phyloP scores from a whole-genome alignment of 2,113 vertebrate species.

The Indri indri region DNA sequence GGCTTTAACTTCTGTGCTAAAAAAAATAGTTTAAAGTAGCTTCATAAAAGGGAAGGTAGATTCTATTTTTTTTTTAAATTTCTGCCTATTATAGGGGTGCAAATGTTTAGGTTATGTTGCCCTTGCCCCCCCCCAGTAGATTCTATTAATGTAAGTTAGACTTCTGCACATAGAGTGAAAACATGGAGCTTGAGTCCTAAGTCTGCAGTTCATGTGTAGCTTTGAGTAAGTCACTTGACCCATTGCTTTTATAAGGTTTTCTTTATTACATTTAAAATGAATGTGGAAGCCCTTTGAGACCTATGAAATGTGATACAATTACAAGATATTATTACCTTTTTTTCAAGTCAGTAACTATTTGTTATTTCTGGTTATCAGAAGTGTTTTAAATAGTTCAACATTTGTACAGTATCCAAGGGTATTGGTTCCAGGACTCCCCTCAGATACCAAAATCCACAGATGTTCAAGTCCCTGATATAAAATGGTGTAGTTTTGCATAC shows the following conservation, averaged over 20 bases:
- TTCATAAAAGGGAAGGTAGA: not conserved
- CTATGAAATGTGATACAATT: not conserved
- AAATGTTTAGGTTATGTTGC: too few relatives aligned
- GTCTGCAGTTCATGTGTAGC: not conserved
- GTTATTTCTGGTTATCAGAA: not conserved
- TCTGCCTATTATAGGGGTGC: too few relatives aligned
- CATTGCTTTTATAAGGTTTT: not conserved
- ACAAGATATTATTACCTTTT: not conserved
- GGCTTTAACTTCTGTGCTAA: not conserved
- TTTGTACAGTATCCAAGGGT: not conserved
- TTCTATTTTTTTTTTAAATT: not conserved
- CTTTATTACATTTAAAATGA: not conserved
- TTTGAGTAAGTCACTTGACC: not conserved
- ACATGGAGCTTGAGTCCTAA: not conserved
- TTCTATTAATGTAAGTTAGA: not conserved
- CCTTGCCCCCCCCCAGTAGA: too few relatives aligned
- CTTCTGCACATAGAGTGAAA: not conserved
- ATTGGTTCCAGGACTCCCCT: not conserved
- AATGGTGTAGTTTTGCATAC: not conserved
- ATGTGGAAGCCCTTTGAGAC: not conserved
- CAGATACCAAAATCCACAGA: not conserved
- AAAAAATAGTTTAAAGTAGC: not conserved
- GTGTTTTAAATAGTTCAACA: not conserved
- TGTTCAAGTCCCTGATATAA: not conserved
- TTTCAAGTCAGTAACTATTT: not conserved